These are phyloP conservation scores for Cephalotes varians DNA, from an alignment of 2,888 invertebrate species.

Conservation along the genomic window DNA sequence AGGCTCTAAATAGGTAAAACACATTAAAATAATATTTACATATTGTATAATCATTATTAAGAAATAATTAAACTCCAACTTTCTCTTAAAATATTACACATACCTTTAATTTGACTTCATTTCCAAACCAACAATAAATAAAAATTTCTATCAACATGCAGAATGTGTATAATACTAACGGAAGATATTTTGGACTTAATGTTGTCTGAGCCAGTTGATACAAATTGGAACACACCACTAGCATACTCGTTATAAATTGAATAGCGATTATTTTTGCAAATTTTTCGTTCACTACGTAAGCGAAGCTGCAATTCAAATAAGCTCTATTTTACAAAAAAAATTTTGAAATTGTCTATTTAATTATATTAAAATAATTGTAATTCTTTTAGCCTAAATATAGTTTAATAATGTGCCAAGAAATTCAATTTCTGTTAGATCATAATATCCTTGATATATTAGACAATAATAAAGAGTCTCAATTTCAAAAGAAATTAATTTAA, in stretches of 20 bases:
- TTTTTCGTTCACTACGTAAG: constrained; percentile 35
- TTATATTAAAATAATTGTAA: not conserved
- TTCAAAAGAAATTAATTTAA: not conserved
- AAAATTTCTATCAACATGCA: constrained; percentile 70
- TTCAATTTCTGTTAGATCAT: too few species aligned
- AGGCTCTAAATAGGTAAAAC: constrained; percentile 59
- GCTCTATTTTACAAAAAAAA: not conserved
- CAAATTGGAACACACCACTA: constrained; percentile 66
- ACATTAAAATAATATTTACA: not conserved
- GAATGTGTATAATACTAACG: constrained; percentile 57
- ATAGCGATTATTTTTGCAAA: constrained; percentile 58
- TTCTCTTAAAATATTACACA: not conserved
- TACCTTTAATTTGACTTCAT: constrained; percentile 70
- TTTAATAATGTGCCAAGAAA: not conserved
- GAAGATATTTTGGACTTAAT: constrained; percentile 47
- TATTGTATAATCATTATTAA: not conserved
- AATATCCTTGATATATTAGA: not conserved
- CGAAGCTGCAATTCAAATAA: constrained; percentile 41
- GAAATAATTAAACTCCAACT: not conserved
- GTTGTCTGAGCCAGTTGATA: constrained; percentile 57
- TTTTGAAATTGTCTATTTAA: not conserved
- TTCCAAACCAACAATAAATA: constrained; percentile 74
- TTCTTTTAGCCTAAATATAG: not conserved
- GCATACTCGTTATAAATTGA: constrained; percentile 63
- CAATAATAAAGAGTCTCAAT: not conserved